A percentile compares a stretch with the other conserved stretches of the same genome.
phyloP scores from a whole-genome alignment of 2,113 vertebrate genomes.

The Eurystomus gularis region DNA sequence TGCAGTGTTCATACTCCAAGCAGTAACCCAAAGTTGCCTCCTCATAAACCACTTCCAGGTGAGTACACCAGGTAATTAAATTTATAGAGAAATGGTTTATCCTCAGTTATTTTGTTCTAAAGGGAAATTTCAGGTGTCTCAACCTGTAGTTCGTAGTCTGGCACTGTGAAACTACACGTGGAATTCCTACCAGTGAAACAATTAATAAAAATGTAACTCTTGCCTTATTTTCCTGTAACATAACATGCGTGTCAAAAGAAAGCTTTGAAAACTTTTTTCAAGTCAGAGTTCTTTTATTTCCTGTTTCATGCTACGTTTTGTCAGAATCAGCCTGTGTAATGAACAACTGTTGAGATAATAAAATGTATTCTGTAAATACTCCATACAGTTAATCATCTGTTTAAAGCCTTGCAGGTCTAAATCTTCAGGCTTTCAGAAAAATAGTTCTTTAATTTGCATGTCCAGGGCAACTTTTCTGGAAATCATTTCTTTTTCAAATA shows the following conservation, averaged over 20 bases:
- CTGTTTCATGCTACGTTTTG: neutral
- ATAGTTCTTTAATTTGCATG: neutral
- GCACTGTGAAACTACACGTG: neutral
- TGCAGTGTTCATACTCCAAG: conserved; percentile 98
- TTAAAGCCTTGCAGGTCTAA: neutral
- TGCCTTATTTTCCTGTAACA: neutral
- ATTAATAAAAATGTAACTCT: neutral
- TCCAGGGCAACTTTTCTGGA: neutral
- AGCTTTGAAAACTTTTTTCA: neutral
- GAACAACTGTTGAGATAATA: neutral
- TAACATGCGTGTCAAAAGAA: neutral
- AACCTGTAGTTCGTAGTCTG: neutral
- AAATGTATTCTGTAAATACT: neutral
- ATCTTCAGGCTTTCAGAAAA: neutral
- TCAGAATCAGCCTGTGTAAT: neutral
- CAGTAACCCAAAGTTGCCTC: conserved; percentile 96
- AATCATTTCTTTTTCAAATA: neutral
- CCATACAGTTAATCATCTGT: neutral
- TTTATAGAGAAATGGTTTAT: neutral
- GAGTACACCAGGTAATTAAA: conserved; percentile 20
- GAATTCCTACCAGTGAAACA: neutral
- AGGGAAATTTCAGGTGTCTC: neutral
- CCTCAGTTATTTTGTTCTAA: neutral
- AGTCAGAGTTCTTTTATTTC: neutral
- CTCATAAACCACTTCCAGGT: conserved; percentile 95